Evolutionary conservation across 2,888 invertebrate species (phyloP), one percentile per base, ranked within the genome.

Genomic region (Mycogona germanica): DNA sequence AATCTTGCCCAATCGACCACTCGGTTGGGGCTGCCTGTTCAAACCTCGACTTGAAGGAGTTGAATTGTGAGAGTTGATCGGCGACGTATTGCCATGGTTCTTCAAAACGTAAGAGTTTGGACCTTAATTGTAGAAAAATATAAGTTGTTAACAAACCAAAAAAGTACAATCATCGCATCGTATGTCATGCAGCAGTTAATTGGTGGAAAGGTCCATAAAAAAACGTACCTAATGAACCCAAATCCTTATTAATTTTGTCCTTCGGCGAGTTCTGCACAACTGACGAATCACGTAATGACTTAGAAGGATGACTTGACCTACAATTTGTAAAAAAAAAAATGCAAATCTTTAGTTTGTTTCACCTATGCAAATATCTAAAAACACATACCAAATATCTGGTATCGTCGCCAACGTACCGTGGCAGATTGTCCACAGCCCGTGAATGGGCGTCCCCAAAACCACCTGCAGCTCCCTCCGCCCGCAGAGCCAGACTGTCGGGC

Each of bases 191-290:
- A n/a, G 2, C 12, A 45, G 23, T 5, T 29, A 2, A 5, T 25
- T 45, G 26, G 40, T 29, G 12, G 14, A n/a, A 35, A 35, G 12
- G 12, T n/a, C 35, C 12, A 35, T n/a, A 12, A 35, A 12, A 35
- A 12, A 32, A 7, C 48, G 17, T 50, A 50, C 50, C 25, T 6
- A 50, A 50, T n/a, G 38, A 28, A 25, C 50, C 29, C 6, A 50
- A 17, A 26, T 50, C 50, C 29, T 50, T 50, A 23, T 50, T 50
- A 26, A 50, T 40, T 25, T 50, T 50, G 38, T 50, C 38, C 29
- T 50, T 50, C 17, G 50, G 25, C n/a, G 40, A 19, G 40, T 38
- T 40, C 29, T 50, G 50, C 29, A 40, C 30, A 47, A 32, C 47
- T 12, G 47, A 47, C 23, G 29, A 30, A 47, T n/a, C 12, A 30